phyloP scores from a whole-genome alignment of 2,797 vertebrate genomes.

The Hypotaenidia philippensis region DNA sequence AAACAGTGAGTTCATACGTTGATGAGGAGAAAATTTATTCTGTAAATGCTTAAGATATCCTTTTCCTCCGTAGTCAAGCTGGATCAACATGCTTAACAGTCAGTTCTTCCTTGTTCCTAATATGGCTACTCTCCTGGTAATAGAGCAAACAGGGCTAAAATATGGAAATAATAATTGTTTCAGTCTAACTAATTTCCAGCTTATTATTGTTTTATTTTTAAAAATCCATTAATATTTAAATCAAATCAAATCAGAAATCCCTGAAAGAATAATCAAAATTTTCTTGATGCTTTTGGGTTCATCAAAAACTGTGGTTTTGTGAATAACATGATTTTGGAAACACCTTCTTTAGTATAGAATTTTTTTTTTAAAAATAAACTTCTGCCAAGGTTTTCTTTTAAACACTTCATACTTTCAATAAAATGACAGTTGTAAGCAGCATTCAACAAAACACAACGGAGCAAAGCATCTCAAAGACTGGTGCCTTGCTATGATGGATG shows the following conservation, averaged over 20 bases:
- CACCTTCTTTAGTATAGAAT: background rate
- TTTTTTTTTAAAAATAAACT: accelerated
- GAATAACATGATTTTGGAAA: background rate
- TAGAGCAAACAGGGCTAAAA: background rate
- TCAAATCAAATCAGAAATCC: background rate
- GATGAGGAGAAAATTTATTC: background rate
- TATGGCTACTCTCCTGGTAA: background rate
- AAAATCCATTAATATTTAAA: background rate
- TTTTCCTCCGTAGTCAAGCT: background rate
- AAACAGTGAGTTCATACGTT: background rate
- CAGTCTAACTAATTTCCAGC: background rate
- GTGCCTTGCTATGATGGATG: background rate
- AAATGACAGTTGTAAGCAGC: background rate
- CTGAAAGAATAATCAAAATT: background rate
- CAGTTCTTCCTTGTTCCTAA: background rate
- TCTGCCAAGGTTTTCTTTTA: background rate
- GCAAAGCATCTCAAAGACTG: background rate
- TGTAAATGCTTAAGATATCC: background rate
- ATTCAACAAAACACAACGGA: background rate
- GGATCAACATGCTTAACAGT: background rate
- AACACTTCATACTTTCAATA: background rate
- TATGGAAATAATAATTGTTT: background rate
- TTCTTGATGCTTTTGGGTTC: background rate
- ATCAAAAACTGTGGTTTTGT: background rate
- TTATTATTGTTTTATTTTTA: background rate